Evolutionary conservation across 2,888 invertebrate species (phyloP).

Genomic region (Harmothoe impar): DNA sequence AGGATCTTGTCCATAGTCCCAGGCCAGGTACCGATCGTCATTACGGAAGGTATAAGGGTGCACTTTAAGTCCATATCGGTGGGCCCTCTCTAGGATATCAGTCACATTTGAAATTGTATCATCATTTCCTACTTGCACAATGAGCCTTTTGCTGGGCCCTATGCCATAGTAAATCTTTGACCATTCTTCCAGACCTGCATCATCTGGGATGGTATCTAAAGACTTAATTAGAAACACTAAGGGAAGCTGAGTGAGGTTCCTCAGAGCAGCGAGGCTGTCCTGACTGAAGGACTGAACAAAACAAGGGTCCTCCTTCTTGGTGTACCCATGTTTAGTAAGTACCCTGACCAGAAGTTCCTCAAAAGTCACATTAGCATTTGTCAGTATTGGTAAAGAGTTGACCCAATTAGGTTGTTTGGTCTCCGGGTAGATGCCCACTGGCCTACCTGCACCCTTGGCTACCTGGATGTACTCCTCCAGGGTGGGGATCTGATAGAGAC

Average conservation of each 20-base stretch:
- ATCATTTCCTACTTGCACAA: constrained; percentile 38
- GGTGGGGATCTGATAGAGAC: constrained; percentile 66
- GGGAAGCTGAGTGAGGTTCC: constrained; percentile 63
- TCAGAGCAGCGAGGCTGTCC: constrained; percentile 64
- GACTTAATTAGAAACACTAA: constrained; percentile 59
- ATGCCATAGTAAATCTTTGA: constrained; percentile 67
- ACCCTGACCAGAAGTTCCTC: constrained; percentile 69
- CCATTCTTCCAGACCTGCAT: constrained; percentile 61
- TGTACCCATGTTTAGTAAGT: constrained; percentile 64
- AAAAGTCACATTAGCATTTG: constrained; percentile 66
- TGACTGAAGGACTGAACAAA: constrained; percentile 70
- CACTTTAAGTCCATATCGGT: constrained; percentile 59
- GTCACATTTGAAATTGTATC: constrained; percentile 63
- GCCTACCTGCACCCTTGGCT: constrained; percentile 63
- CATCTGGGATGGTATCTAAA: background rate
- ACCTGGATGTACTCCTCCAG: constrained; percentile 69
- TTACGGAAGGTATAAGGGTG: constrained; percentile 71
- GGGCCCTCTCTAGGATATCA: constrained; percentile 65
- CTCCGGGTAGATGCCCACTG: constrained; percentile 70
- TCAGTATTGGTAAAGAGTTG: constrained; percentile 66
- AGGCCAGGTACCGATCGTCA: constrained; percentile 69
- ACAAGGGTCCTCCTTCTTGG: constrained; percentile 63
- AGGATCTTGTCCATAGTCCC: constrained; percentile 70
- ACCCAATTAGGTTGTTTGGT: constrained; percentile 69
- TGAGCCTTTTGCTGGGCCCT: constrained; percentile 64